Percentiles rank a stretch among this genome's conserved stretches.
Conservation (phyloP, 2,113 vertebrate genomes). For the Muscicapa adusta region DNA sequence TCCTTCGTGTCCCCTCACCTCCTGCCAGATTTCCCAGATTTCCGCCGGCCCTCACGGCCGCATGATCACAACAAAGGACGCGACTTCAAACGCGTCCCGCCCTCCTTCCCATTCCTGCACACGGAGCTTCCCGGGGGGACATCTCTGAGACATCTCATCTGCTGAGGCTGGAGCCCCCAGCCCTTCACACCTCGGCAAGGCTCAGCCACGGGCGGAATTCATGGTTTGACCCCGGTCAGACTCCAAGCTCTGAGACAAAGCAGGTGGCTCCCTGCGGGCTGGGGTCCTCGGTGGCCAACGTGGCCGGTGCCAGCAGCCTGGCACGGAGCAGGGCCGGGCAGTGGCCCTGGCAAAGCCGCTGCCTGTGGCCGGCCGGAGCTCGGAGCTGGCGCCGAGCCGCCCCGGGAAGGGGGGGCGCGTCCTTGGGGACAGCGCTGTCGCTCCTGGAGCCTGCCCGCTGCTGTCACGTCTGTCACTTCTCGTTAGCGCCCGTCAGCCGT, state of each 20-base stretch:
- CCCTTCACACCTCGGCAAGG: accelerated
- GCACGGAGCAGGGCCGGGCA: not conserved
- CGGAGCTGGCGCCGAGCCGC: not conserved
- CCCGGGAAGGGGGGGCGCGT: not conserved
- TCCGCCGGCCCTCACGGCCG: not conserved
- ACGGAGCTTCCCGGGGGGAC: not conserved
- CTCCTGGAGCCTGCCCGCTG: not conserved
- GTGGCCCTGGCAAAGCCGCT: not conserved
- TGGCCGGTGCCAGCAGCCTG: accelerated
- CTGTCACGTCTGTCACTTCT: slow-evolving; percentile 60
- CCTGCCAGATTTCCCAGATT: not conserved
- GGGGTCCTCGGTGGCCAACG: accelerated
- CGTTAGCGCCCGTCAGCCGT: not conserved
- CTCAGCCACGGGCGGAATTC: accelerated
- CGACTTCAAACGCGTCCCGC: not conserved
- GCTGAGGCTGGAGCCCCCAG: not conserved
- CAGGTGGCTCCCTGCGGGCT: accelerated
- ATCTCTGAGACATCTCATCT: no score
- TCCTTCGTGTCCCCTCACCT: not conserved
- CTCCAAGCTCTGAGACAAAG: not conserved
- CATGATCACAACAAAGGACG: not conserved
- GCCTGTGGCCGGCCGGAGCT: accelerated
- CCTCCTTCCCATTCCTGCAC: not conserved
- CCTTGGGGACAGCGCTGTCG: not conserved
- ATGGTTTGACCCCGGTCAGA: accelerated